phyloP scores from a whole-genome alignment of 1,140 invertebrate species.

The Drosophila dunni region DNA sequence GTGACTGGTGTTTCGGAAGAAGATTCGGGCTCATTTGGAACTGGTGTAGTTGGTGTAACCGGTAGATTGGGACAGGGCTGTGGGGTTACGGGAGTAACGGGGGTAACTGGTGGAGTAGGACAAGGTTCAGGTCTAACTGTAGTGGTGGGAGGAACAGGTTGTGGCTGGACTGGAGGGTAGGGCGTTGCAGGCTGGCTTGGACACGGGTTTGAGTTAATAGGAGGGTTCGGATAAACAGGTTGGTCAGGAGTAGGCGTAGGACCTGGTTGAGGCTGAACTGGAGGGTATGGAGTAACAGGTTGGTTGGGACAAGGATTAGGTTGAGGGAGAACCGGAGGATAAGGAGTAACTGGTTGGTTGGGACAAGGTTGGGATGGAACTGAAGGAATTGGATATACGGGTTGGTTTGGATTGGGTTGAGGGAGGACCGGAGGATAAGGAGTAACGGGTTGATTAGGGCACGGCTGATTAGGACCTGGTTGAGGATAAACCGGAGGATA shows the following conservation, averaged over 20 bases:
- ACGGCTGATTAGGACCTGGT: no score
- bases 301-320: constrained; percentile 7
- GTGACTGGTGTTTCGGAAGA: constrained; percentile 1
- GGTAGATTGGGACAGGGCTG: not conserved
- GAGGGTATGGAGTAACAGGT: constrained; percentile 9
- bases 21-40: not conserved
- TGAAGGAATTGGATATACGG: constrained; percentile 16
- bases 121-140: not conserved
- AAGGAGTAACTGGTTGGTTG: constrained; percentile 6
- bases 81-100: not conserved
- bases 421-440: not conserved
- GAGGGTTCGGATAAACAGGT: no score
- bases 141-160: constrained; percentile 2
- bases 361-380: not conserved
- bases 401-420: constrained; percentile 3
- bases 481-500: not conserved
- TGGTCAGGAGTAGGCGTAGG: no score
- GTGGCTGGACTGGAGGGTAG: not conserved
- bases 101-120: not conserved
- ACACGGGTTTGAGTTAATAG: no score
- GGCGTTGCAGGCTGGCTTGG: no score
- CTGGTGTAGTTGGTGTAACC: not conserved
- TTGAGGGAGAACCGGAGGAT: not conserved
- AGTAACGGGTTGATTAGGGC: no score
- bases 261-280: not conserved